These are phyloP conservation scores for Nasonia longicornis DNA, from an alignment of 1,140 invertebrate species.

Conservation along the genomic window DNA sequence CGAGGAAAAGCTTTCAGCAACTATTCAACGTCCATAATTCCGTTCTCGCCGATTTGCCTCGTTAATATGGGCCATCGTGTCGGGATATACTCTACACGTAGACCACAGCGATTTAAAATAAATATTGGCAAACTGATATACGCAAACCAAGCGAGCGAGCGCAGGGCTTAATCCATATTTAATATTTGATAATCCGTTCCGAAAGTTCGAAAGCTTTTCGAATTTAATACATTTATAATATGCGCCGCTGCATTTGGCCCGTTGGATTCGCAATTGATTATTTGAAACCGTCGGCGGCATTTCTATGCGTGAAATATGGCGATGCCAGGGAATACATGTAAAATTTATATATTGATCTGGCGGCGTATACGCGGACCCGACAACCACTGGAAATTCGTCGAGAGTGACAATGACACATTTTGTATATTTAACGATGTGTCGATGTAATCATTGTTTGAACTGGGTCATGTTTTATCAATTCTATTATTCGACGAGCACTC, in stretches of 20 bases:
- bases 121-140: too few relatives aligned
- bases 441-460: slow-evolving; percentile 39
- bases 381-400: slow-evolving; percentile 6
- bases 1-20: too few relatives aligned
- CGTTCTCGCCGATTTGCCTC: too few relatives aligned
- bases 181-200: neutral
- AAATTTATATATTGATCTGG: slow-evolving; percentile 22
- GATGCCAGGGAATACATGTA: neutral
- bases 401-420: slow-evolving; percentile 31
- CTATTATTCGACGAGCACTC: slow-evolving; percentile 11
- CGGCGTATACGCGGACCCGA: neutral
- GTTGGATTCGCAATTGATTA: slow-evolving; percentile 12
- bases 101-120: too few relatives aligned
- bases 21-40: too few relatives aligned
- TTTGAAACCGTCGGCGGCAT: neutral
- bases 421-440: slow-evolving; percentile 25
- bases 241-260: neutral
- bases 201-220: slow-evolving; percentile 14
- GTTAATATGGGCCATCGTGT: too few relatives aligned
- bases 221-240: neutral
- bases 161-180: neutral
- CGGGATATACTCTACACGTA: too few relatives aligned
- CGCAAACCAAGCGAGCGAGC: too few relatives aligned
- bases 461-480: slow-evolving; percentile 21
- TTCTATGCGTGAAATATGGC: neutral